Base-by-base conservation (phyloP, 1,140 invertebrate species). In the Cheumatopsyche charites region DNA sequence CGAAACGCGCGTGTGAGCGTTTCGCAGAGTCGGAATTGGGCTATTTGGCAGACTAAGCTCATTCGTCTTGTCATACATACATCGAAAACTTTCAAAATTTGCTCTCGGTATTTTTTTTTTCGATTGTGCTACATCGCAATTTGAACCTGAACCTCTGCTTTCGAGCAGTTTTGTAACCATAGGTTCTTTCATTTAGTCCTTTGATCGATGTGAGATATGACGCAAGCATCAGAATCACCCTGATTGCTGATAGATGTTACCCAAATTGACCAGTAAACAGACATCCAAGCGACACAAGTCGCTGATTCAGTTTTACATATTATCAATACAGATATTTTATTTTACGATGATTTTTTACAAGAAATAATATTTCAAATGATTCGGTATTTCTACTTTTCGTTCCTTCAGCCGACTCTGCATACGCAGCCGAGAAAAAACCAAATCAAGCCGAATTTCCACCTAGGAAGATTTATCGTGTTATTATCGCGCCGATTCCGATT, bases 401-500 rank as follows among this genome's bases (percentile, higher is more conserved):
- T 52, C 19, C 23, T 19, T 9, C 49, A 42, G 12, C 41, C 5
- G 41, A 42, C 5, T 12, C 5, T 5, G 12, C 5, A 42, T 5
- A 5, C 5, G 12, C 43, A 13, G 43, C 13, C 2, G 43, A 47
- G 13, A 47, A 47, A 47, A 47, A 47, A 47, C 13, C 11, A 3
- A 42, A 6, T 5, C 41, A 42, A 42, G 11, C 13, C 12, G 43
- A 47, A 47, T 47, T 47, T 47, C 11, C 15, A 47, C 12, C 11
- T 47, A 15, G 12, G 55, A 23, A 58, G 55, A 58, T 58, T 58
- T 58, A 58, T 58, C 55, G 55, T 0, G 23, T 58, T 58, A 58
- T 58, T 58, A 58, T 58, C 55, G 55, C 12, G 21, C 55, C 17
- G 23, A 7, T 26, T 17, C 6, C n/a, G 47, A 52, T 52, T 17